phyloP scores from a whole-genome alignment of 1,140 invertebrate species.

The Drosophila yakuba region DNA sequence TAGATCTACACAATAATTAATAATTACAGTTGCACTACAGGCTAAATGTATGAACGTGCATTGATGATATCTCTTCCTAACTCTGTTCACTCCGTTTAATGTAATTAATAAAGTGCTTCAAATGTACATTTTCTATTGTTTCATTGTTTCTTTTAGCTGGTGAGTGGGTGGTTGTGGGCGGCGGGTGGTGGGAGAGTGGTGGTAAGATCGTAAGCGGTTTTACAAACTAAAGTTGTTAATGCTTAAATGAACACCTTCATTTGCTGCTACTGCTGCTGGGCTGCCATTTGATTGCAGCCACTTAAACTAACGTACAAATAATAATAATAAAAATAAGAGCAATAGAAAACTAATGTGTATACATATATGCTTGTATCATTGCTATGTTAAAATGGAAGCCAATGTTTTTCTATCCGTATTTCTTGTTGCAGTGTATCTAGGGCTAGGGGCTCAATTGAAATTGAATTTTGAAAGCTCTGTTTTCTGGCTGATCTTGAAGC shows the following conservation, averaged over 20 bases:
- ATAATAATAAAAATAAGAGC: constrained; percentile 34
- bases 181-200: constrained; percentile 1
- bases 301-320: constrained; percentile 48
- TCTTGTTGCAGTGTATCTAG: constrained; percentile 41
- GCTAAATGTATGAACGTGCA: constrained; percentile 55
- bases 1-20: constrained; percentile 66
- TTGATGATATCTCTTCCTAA: constrained; percentile 17
- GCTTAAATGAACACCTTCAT: constrained; percentile 72
- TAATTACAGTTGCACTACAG: constrained; percentile 57
- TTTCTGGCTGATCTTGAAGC: constrained; percentile 25
- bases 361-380: constrained; percentile 40
- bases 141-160: constrained; percentile 1
- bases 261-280: constrained; percentile 23
- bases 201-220: constrained; percentile 30
- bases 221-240: constrained; percentile 49
- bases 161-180: background rate
- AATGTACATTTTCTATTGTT: constrained; percentile 63
- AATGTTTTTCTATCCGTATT: constrained; percentile 57
- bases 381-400: constrained; percentile 79
- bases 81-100: constrained; percentile 26
- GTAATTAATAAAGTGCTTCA: constrained; percentile 60
- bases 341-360: constrained; percentile 61
- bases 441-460: constrained; percentile 56
- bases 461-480: constrained; percentile 67
- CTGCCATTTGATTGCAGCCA: constrained; percentile 16